Base-by-base conservation (phyloP, 2,797 vertebrate genomes). In the Chelonia mydas region DNA sequence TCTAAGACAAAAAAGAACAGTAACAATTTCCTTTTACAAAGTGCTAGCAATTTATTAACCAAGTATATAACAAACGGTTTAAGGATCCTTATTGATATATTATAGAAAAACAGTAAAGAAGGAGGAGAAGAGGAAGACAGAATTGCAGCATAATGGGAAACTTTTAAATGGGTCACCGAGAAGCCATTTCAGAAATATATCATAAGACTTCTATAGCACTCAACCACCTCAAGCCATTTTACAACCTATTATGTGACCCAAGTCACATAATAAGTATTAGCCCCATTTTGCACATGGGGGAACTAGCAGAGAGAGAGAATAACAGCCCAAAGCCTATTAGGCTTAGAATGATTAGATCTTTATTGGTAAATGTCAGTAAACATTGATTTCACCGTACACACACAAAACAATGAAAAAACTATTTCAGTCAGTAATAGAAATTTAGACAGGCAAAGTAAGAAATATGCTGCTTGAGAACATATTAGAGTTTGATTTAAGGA, bases 1-100 rank as follows among this genome's bases (percentile, higher is more conserved):
- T 98, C 99, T 99, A 97, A 90, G 97, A 97, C 90, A 88, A 92
- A 98, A 89, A 92, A 95, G 93, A 90, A 94, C 54, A 92, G 84
- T 83, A 91, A 65, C 79, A 96, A 96, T 96, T 83, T 96, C 11
- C 82, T 49, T 83, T 83, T 15, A 88, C 79, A 86, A 86, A 95
- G 94, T 77, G 92, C 83, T 90, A 95, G 95, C 41, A 93, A 37
- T 37, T 96, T 93, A 87, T 96, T 92, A 97, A 96, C 95, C 85
- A 95, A 93, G 81, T 17, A 92, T 74, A 95, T 85, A 92, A 81
- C 94, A 53, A 51, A 97, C 83, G 82, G 86, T 76, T 96, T 77
- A 97, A 94, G 89, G 49, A 92, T 28, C 7, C 5, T 6, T 45
- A 83, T 0, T 49, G 78, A 9, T 85, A 45, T n/a, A 51, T 68